Conservation (phyloP, 37 sponge, comb jelly and placozoan genomes). For the Geodia barretti region DNA sequence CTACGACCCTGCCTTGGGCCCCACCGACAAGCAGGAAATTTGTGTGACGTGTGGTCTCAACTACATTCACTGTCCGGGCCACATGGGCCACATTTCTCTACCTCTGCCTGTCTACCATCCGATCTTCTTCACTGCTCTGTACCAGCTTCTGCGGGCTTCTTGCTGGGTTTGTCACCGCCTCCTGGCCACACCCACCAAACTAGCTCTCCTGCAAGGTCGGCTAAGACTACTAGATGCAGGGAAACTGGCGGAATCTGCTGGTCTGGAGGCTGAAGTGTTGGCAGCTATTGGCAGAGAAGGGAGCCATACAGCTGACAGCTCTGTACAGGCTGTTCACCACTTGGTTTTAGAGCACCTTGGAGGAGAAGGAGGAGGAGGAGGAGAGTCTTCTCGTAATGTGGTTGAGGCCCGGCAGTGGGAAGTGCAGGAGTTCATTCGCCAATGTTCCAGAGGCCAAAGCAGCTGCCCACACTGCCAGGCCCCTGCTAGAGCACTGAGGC, state of each 20-base stretch:
- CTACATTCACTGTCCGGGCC: constrained; percentile 91
- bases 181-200: constrained; percentile 36
- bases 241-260: constrained; percentile 58
- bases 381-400: constrained; percentile 51
- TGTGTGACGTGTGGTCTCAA: constrained; percentile 90
- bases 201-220: constrained; percentile 60
- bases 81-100: constrained; percentile 93
- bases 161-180: constrained; percentile 80
- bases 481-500: constrained; percentile 71
- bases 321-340: background rate
- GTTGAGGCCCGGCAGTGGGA: constrained; percentile 43
- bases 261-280: constrained; percentile 31
- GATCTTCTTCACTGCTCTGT: constrained; percentile 67
- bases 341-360: constrained; percentile 1
- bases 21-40: constrained; percentile 64
- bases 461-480: constrained; percentile 83
- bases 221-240: constrained; percentile 58
- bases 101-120: constrained; percentile 96
- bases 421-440: constrained; percentile 51
- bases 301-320: constrained; percentile 6
- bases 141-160: constrained; percentile 47
- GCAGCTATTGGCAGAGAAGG: background rate
- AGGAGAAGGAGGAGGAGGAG: background rate
- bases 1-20: constrained; percentile 93
- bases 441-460: background rate